Evolutionary conservation across 2,797 vertebrate genomes (phyloP).

Genomic region (Acomys russatus): DNA sequence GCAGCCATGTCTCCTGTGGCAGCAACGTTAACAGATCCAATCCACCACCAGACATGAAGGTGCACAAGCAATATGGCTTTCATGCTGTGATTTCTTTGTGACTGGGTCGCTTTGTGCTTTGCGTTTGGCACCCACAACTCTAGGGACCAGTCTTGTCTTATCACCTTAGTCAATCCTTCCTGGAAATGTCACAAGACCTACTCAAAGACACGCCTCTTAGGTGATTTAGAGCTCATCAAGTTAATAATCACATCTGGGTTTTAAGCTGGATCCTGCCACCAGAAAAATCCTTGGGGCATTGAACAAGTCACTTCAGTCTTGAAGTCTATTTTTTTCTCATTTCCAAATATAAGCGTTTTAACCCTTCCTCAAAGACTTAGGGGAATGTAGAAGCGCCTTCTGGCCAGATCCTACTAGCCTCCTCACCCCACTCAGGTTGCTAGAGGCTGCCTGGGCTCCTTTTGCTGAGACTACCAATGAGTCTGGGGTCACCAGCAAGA

Average conservation of each 20-base stretch:
- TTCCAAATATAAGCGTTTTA: neutral
- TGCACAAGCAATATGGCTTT: accelerated
- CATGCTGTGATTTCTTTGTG: neutral
- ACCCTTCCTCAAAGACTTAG: neutral
- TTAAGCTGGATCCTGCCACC: neutral
- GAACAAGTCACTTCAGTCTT: neutral
- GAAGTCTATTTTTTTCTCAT: neutral
- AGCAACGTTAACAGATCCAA: too few species aligned
- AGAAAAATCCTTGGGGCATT: neutral
- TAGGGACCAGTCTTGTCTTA: neutral
- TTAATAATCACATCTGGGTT: neutral
- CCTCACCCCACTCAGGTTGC: neutral
- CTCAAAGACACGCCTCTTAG: neutral
- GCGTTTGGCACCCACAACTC: neutral
- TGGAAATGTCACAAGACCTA: neutral
- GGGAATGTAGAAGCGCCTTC: neutral
- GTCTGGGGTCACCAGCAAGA: neutral
- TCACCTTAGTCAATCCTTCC: neutral
- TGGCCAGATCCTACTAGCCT: neutral
- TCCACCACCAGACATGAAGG: neutral
- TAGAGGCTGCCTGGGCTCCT: neutral
- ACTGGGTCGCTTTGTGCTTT: too few species aligned
- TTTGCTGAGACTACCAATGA: neutral
- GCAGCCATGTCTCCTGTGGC: accelerated
- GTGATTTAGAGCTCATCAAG: neutral